Evolutionary conservation across 2,113 vertebrate species (phyloP).

Genomic region (Pterocles orientalis): DNA sequence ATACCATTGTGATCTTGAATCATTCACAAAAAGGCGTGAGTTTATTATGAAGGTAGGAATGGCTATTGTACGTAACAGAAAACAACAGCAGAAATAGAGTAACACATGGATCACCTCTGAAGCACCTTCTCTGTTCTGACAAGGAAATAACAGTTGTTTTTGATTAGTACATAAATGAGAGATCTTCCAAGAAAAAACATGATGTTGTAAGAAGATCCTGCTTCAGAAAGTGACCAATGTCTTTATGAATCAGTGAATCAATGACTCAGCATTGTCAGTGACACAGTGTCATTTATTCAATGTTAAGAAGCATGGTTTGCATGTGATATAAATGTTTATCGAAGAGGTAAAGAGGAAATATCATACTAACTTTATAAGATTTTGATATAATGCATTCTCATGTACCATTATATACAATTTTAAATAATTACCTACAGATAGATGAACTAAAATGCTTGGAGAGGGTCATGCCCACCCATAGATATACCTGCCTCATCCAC

Average conservation of each 20-base stretch:
- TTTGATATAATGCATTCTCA: neutral
- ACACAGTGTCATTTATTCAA: neutral
- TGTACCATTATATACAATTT: accelerated
- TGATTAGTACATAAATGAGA: neutral
- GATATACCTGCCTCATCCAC: neutral
- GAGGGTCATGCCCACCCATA: neutral
- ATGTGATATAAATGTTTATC: neutral
- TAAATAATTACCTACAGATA: neutral
- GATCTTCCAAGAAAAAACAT: neutral
- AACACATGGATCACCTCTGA: neutral
- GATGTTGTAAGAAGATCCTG: neutral
- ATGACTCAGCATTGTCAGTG: neutral
- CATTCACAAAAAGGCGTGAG: neutral
- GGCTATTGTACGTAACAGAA: neutral
- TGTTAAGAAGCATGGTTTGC: neutral
- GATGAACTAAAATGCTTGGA: neutral
- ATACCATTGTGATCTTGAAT: neutral
- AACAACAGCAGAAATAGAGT: neutral
- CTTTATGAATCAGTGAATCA: neutral
- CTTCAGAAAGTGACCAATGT: neutral
- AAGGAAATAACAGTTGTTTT: neutral
- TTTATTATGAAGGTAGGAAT: neutral
- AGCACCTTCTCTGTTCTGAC: neutral
- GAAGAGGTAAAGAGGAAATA: neutral
- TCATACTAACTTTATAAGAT: neutral